Base-by-base conservation (phyloP, 2,797 vertebrate genomes). In the Eleutherodactylus coqui region DNA sequence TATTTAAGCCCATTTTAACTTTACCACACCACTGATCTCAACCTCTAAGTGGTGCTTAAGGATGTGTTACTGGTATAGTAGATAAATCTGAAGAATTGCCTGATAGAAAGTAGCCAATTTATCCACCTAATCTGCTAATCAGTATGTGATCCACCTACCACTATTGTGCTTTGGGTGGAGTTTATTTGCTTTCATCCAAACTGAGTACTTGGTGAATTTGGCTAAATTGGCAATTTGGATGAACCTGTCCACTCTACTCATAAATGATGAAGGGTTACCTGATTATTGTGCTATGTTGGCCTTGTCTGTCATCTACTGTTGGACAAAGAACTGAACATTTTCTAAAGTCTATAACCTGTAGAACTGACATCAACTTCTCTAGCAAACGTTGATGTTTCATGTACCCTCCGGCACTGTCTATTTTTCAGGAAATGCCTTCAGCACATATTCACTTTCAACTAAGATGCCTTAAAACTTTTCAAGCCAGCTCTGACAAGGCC, bases 381-480 rank as follows among this genome's bases (percentile, higher is more conserved):
- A 17, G 81, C 49, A 60, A 55, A 38, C 29, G 11, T 49, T 7
- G 47, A 24, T 67, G 19, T 45, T 82, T 55, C 45, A 72, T 43
- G 47, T 75, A 60, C 69, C 82, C 82, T 49, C 27, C 9, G 72
- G 82, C 82, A 4, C 55, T 47, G 82, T 75, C 70, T 84, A 76
- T 84, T 83, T 76, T 49, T 60, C 41, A 38, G 53, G 53, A 83
- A 75, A 64, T 58, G 81, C 82, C 82, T 83, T 76, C 53, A 76
- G 82, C 82, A 60, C 55, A 62, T 60, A 53, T 73, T 55, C 69
- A 55, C 43, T 83, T 72, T 34, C 53, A 51, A 49, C 36, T 32
- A 62, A 64, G 72, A 75, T 6, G 55, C 55, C 24, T 84, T 75
- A 62, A 76, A 64, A 76, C 81, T 76, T 64, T 64, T n/a, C 49